A percentile compares a stretch with the other conserved stretches of the same genome.
phyloP scores from a whole-genome alignment of 1,140 invertebrate species.

The Aphelenchoides avenae region DNA sequence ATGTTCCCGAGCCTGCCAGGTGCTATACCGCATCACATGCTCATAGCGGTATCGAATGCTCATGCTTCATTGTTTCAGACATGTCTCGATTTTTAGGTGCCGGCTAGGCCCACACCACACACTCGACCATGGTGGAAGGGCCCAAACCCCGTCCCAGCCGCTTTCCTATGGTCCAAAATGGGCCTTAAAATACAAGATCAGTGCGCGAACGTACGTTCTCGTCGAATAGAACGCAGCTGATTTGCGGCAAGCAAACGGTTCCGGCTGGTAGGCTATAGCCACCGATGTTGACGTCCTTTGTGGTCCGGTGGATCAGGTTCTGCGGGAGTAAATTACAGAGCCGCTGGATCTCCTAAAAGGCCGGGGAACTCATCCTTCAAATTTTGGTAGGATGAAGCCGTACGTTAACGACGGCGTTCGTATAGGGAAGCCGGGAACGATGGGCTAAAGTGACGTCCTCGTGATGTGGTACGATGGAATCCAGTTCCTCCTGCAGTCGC shows the following conservation, averaged over 20 bases:
- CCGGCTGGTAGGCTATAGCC: conserved; percentile 46
- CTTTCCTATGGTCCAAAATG: too few relatives aligned
- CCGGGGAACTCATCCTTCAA: too few relatives aligned
- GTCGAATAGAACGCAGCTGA: conserved; percentile 55
- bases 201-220: conserved; percentile 31
- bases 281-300: conserved; percentile 43
- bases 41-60: too few relatives aligned
- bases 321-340: conserved; percentile 56
- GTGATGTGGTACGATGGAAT: conserved; percentile 61
- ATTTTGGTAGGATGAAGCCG: too few relatives aligned
- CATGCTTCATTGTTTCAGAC: too few relatives aligned
- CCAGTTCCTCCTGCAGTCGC: conserved; percentile 68
- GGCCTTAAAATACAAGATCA: conserved; percentile 5
- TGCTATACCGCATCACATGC: too few relatives aligned
- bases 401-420: conserved; percentile 29
- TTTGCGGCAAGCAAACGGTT: conserved; percentile 58
- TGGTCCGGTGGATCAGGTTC: conserved; percentile 57
- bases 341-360: conserved; percentile 34
- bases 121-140: too few relatives aligned
- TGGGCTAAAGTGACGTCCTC: conserved; percentile 32
- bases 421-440: conserved; percentile 25
- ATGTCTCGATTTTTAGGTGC: too few relatives aligned
- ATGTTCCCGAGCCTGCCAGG: too few relatives aligned
- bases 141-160: too few relatives aligned
- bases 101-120: too few relatives aligned